Evolutionary conservation across 2,888 invertebrate genomes (phyloP), one percentile per base, ranked within the genome.

Genomic region (Ptilodon capucinus): DNA sequence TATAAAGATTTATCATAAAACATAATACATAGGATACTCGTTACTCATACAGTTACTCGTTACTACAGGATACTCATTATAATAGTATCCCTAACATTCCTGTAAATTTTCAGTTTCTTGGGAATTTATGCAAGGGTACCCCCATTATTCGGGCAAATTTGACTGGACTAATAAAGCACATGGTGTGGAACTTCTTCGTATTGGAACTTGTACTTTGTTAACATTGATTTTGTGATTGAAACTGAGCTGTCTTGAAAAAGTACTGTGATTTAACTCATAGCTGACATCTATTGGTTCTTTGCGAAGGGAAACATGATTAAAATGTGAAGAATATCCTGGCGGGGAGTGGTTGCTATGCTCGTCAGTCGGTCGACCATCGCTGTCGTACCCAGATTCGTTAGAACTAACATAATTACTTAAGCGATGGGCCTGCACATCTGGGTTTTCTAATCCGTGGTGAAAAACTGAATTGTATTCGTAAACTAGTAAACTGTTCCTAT

Each of bases 381-480:
- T 95, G 74, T 96, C 96, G 76, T 96, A 96, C 35, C 96, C 96
- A 41, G 95, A 96, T 84, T 96, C 96, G 79, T 95, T 96, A 39
- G 95, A 96, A 81, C 95, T 95, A 42, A 95, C 93, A 80, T 95
- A 95, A 83, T 94, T 95, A 77, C 93, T 93, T 68, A 93, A 84
- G 64, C 93, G 92, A 84, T 93, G 93, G 70, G 92, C 86, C 83
- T 92, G 92, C 70, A 93, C 86, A 84, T 93, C 93, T 64, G 85
- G 87, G 43, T 74, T 74, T 81, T 92, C 92, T 59, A 85, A 89
- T 48, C 84, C 87, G 61, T 91, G 92, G 74, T 92, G 92, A 68
- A 87, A 65, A 48, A 79, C 71, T 44, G 86, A 82, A 66, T 74
- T 80, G 51, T 90, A 87, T 64, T 91, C 91, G 60, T 90, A 89